Percentiles rank a stretch among this genome's conserved stretches.
These are phyloP conservation scores for Apogon hyalosoma DNA, from an alignment of 2,797 vertebrate genomes.

Conservation along the genomic window DNA sequence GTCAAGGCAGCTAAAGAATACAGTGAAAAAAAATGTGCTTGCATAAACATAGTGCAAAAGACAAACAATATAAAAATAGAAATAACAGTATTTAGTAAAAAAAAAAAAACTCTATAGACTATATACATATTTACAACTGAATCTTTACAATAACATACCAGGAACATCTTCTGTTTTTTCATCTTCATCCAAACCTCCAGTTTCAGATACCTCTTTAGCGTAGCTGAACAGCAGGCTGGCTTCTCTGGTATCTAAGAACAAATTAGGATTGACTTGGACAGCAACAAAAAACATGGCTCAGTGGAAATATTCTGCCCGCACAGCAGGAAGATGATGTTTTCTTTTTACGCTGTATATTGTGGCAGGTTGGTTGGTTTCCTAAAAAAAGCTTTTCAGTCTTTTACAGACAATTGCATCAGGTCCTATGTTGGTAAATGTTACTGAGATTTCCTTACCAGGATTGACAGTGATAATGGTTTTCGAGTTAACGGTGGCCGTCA, in stretches of 20 bases:
- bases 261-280: conserved; percentile 34
- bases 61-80: no score
- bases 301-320: conserved; percentile 21
- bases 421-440: not conserved
- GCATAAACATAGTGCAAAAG: no score
- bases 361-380: not conserved
- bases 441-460: conserved; percentile 86
- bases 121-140: no score
- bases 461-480: conserved; percentile 96
- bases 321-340: conserved; percentile 11
- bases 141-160: conserved; percentile 77
- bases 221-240: conserved; percentile 90
- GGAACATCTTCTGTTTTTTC: conserved; percentile 85
- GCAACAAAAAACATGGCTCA: not conserved
- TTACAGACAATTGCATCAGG: not conserved
- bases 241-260: conserved; percentile 89
- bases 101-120: no score
- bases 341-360: not conserved
- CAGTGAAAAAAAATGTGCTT: no score
- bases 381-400: conserved; percentile 20
- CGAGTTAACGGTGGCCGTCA: conserved; percentile 92
- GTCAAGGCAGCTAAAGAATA: no score
- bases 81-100: no score
- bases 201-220: conserved; percentile 86
- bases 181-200: conserved; percentile 82